Conservation (phyloP, 37 sponge, comb jelly and placozoan species). For the Geodia barretti region DNA sequence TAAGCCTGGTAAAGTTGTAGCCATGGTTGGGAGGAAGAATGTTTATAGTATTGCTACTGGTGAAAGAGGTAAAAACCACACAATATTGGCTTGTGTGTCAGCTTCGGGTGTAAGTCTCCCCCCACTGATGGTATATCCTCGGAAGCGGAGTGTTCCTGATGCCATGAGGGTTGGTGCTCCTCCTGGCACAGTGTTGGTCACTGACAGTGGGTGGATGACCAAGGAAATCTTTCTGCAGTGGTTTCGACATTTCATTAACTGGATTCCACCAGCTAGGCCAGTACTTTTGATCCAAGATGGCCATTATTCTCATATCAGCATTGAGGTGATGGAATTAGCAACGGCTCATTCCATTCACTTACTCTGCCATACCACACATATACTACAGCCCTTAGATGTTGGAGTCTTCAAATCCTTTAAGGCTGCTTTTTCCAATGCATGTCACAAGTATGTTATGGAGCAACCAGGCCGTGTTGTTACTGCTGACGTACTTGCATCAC, state of each 20-base stretch:
- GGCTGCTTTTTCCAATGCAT: constrained; percentile 20
- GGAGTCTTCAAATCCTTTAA: constrained; percentile 50
- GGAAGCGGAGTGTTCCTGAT: constrained; percentile 16
- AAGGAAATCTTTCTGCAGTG: constrained; percentile 10
- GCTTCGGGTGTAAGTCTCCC: constrained; percentile 20
- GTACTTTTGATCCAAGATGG: not conserved
- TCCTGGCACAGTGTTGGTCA: constrained; percentile 5
- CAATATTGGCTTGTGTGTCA: constrained; percentile 26
- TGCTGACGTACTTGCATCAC: constrained; percentile 6
- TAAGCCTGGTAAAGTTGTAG: constrained; percentile 30
- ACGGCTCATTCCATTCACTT: too few species aligned
- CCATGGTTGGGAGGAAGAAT: constrained; percentile 24
- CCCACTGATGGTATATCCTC: constrained; percentile 35
- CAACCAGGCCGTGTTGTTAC: constrained; percentile 27
- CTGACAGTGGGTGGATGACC: constrained; percentile 27
- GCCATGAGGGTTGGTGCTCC: not conserved
- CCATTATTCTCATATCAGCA: not conserved
- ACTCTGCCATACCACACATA: constrained; percentile 44
- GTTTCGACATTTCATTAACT: constrained; percentile 12
- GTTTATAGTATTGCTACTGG: constrained; percentile 29
- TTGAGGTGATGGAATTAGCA: constrained; percentile 1
- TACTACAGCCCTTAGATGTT: constrained; percentile 54
- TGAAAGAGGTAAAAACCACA: constrained; percentile 48
- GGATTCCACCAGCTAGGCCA: not conserved
- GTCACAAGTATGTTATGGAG: constrained; percentile 1